Conservation (phyloP, 2,888 invertebrate genomes). For the Pandemis corylana region DNA sequence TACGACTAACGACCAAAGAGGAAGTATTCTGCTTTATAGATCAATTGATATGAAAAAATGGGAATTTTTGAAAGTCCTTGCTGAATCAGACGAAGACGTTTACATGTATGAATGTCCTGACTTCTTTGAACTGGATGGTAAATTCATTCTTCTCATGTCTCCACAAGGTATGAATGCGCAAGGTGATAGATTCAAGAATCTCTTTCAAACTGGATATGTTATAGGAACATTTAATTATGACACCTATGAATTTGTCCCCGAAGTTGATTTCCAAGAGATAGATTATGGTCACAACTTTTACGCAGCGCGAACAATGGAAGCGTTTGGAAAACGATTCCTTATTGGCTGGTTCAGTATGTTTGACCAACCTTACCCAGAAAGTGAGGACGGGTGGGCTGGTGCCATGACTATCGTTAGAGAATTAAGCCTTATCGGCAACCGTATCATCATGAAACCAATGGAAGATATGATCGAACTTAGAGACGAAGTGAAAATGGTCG, state of each 20-base stretch:
- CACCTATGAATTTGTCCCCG: slow-evolving; percentile 68
- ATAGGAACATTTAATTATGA: slow-evolving; percentile 76
- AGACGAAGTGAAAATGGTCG: slow-evolving; percentile 53
- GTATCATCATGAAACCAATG: slow-evolving; percentile 69
- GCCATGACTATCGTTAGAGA: slow-evolving; percentile 74
- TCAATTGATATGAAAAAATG: slow-evolving; percentile 70
- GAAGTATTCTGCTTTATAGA: slow-evolving; percentile 72
- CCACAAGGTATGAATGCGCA: slow-evolving; percentile 72
- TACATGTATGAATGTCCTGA: slow-evolving; percentile 85
- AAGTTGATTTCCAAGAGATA: slow-evolving; percentile 71
- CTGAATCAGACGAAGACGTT: slow-evolving; percentile 66
- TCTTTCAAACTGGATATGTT: slow-evolving; percentile 73
- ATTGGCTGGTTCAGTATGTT: slow-evolving; percentile 79
- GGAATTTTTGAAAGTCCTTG: slow-evolving; percentile 70
- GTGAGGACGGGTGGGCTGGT: slow-evolving; percentile 76
- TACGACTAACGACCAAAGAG: slow-evolving; percentile 65
- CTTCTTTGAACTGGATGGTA: slow-evolving; percentile 77
- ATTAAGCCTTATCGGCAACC: slow-evolving; percentile 61
- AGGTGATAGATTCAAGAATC: slow-evolving; percentile 75
- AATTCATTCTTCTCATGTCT: slow-evolving; percentile 73
- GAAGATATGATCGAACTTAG: slow-evolving; percentile 61
- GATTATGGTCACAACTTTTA: slow-evolving; percentile 81
- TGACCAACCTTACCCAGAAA: slow-evolving; percentile 70
- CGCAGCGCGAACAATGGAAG: slow-evolving; percentile 72
- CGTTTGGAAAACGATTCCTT: slow-evolving; percentile 67